These are phyloP conservation scores for Glaucidium brasilianum DNA, from an alignment of 2,113 vertebrate species.

Conservation along the genomic window DNA sequence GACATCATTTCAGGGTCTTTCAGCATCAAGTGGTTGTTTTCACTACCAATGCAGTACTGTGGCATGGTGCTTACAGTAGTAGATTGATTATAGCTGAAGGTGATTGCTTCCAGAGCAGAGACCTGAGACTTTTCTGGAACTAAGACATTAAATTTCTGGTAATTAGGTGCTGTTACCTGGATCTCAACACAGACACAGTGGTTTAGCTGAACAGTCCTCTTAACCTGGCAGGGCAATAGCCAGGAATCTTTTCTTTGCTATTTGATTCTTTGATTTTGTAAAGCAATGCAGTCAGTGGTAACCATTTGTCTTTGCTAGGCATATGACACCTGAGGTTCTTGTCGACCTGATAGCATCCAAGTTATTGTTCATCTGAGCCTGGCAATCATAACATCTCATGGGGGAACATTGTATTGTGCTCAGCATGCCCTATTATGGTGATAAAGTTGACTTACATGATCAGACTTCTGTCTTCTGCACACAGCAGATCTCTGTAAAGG, in stretches of 20 bases:
- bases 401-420: neutral
- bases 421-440: accelerated
- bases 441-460: neutral
- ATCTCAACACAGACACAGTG: neutral
- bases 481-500: neutral
- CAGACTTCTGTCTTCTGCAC: neutral
- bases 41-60: neutral
- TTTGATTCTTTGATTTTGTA: neutral
- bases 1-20: neutral
- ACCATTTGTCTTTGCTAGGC: neutral
- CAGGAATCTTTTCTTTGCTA: neutral
- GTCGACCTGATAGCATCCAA: neutral
- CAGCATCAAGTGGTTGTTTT: neutral
- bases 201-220: neutral
- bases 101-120: neutral
- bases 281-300: neutral
- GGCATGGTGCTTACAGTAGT: neutral
- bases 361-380: neutral
- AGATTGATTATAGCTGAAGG: neutral
- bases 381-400: neutral
- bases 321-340: neutral
- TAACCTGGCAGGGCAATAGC: neutral
- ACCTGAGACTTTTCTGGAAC: neutral
- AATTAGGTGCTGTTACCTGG: neutral
- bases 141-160: neutral